These are phyloP conservation scores for Orgyia antiqua DNA, from an alignment of 2,888 invertebrate species.

Conservation along the genomic window DNA sequence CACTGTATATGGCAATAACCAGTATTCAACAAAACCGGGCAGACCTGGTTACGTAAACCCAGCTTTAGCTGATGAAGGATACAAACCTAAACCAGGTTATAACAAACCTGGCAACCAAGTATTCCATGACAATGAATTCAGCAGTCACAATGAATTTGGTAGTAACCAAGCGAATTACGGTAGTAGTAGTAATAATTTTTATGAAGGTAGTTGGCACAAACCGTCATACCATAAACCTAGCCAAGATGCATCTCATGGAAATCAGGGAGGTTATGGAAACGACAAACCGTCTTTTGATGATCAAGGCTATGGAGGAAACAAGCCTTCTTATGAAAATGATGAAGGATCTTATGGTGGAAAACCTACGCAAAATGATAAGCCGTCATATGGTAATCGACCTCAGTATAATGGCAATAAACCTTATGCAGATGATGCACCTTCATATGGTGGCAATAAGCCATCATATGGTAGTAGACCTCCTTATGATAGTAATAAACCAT, in stretches of 20 bases:
- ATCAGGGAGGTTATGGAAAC: conserved; percentile 11
- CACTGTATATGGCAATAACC: conserved; percentile 1
- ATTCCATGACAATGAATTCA: conserved; percentile 2
- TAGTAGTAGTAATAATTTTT: background rate
- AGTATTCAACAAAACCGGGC: background rate
- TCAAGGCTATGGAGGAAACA: conserved; percentile 12
- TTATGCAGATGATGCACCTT: conserved; percentile 13
- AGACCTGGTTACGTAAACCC: background rate
- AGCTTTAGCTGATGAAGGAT: background rate
- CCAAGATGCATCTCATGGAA: background rate
- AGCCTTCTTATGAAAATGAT: conserved; percentile 1
- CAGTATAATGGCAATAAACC: conserved; percentile 11
- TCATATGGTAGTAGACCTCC: conserved; percentile 1
- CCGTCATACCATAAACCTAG: conserved; percentile 5
- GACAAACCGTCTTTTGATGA: background rate
- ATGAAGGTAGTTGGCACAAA: conserved; percentile 5
- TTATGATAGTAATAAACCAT: conserved; percentile 9
- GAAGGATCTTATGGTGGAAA: background rate
- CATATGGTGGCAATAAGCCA: conserved; percentile 18
- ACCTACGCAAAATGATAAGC: conserved; percentile 9
- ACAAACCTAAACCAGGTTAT: conserved; percentile 13
- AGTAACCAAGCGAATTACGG: conserved; percentile 7
- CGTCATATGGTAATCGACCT: conserved; percentile 13
- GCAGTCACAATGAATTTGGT: too few species aligned
- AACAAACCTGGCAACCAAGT: conserved; percentile 6